Evolutionary conservation across 2,113 vertebrate species (phyloP), one percentile per base, ranked within the genome.

Genomic region (Albula glossodonta): DNA sequence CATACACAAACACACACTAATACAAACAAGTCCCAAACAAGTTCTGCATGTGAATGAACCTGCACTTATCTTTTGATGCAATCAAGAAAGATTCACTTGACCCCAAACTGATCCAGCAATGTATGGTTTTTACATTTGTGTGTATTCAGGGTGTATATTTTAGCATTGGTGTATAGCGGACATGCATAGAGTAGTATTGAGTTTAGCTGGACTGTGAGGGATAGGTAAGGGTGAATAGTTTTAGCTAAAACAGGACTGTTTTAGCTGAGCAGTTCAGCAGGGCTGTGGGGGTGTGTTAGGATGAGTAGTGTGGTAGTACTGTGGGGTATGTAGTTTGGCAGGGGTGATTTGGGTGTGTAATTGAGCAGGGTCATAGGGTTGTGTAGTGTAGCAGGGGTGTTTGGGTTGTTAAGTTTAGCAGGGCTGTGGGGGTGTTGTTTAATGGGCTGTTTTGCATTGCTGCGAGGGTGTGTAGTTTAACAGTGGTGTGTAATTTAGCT

Each of bases 1-100:
- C n/a, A 80, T 49, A 80, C 79, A 19, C 80, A 84, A 19, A 31
- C 51, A 78, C 49, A 89, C 22, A n/a, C 63, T 6, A 17, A 7
- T 22, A 22, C 70, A 6, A 74, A 74, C n/a, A 74, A 74, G 22
- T 19, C 22, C 70, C 70, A 5, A 13, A 8, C 31, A 74, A 74
- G 8, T n/a, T 2, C 70, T 31, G n/a, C n/a, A n/a, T 70, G 70
- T 74, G n/a, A 31, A 74, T 22, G 6, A 8, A 2, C 31, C 22
- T n/a, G 70, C 10, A 10, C 70, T 22, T 19, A 22, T 66, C 60
- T 41, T 3, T 22, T 3, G 15, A 22, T 22, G 22, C 60, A 19
- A 4, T 66, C 60, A 66, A 66, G 17, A 19, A 66, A 19, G 60
- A 66, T 66, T 66, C 19, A 66, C 17, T 3, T 19, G 17, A 15